Percentiles rank a stretch among this genome's conserved stretches.
phyloP scores from a whole-genome alignment of 2,888 invertebrate species.

The Ramazzottius varieornatus region DNA sequence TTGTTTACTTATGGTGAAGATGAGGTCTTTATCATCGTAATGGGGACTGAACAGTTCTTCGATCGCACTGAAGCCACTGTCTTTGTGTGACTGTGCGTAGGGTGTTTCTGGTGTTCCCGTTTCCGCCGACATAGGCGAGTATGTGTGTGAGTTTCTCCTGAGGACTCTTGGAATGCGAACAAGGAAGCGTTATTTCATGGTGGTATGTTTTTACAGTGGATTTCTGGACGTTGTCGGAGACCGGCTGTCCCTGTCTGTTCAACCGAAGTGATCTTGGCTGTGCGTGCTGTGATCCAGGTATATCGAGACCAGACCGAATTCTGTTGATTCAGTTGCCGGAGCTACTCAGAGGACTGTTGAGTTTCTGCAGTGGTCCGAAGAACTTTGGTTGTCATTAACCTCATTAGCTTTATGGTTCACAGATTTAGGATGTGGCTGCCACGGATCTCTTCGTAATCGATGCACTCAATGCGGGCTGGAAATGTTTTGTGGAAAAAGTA shows the following conservation, averaged over 20 bases:
- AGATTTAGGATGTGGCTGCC: not conserved
- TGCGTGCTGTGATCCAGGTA: slow-evolving; percentile 2
- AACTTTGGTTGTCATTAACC: too few species aligned
- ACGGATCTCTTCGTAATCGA: not conserved
- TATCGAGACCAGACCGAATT: too few species aligned
- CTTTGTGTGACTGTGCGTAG: not conserved
- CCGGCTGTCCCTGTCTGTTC: not conserved
- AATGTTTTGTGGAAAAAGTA: slow-evolving; percentile 1
- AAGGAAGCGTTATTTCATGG: not conserved
- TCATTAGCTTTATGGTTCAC: too few species aligned
- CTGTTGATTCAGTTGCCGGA: too few species aligned
- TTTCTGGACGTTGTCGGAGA: not conserved
- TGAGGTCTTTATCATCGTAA: too few species aligned
- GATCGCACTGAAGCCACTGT: too few species aligned
- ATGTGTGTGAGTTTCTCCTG: not conserved
- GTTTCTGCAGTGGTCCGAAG: too few species aligned
- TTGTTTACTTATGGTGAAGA: too few species aligned
- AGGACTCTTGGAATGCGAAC: not conserved
- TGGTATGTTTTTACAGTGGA: not conserved
- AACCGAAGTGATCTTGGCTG: not conserved
- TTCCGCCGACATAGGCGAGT: too few species aligned
- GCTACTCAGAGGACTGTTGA: too few species aligned
- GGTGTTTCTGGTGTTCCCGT: not conserved
- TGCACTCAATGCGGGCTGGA: slow-evolving; percentile 1
- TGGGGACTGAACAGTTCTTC: too few species aligned